Base-by-base conservation (phyloP, 2,113 vertebrate species). In the Myodes glareolus region DNA sequence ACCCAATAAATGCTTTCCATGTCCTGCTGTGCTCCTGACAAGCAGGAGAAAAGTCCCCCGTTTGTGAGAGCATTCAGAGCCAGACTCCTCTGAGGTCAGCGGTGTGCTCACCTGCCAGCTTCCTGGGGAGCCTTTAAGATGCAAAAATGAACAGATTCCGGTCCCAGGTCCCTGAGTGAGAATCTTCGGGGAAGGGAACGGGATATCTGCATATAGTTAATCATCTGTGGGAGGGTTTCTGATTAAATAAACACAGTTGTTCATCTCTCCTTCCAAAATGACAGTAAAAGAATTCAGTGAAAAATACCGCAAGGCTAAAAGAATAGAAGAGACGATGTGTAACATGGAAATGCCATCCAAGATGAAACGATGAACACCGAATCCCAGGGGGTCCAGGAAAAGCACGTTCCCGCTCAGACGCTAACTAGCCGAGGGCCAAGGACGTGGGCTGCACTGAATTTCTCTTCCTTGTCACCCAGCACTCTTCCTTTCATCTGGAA, bases 281-380 rank as follows among this genome's bases (percentile, higher is more conserved):
- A 89, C 82, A 97, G 42, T 47, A 91, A 93, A 75, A 91, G 52
- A 95, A 94, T 94, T 89, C 91, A 94, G 87, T 67, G 86, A 87
- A 94, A 97, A 97, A 89, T 81, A 89, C 3, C 55, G 36, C 36
- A 77, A 31, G 67, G 52, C 31, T 87, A 78, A 96, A 82, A 87
- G 47, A 45, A 80, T 5, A 78, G 55, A 63, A 75, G 55, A 91
- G 67, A 76, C 61, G 92, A 90, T 16, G 75, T 50, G 29, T 72
- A 63, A 63, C 27, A 39, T 31, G 36, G 42, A 95, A 91, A 94
- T 50, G 36, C 25, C 14, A 39, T 29, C 14, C 55, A 81, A 73
- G 39, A 90, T n/a, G 21, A 36, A 75, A 78, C 80, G 92, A 76
- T 65, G n/a, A 63, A 68, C 25, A 39, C 31, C 0, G 33, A 73